Evolutionary conservation across 2,113 vertebrate genomes (phyloP).

Genomic region (Urocitellus parryii): DNA sequence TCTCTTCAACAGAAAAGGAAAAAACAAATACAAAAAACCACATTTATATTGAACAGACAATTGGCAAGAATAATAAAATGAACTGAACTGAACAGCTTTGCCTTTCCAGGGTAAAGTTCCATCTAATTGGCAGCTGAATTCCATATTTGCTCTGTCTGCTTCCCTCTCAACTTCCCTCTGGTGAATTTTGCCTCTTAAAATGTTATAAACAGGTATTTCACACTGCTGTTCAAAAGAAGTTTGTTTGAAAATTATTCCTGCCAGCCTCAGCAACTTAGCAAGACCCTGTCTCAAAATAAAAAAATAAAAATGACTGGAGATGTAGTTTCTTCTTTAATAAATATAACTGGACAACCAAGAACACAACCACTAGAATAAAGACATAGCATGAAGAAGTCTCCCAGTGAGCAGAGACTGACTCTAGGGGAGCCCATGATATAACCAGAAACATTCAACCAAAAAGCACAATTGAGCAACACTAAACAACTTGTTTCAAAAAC

Average conservation of each 20-base stretch:
- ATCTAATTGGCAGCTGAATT: neutral
- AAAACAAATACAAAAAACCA: too few species aligned
- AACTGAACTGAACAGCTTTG: neutral
- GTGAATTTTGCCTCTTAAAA: neutral
- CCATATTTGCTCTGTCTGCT: neutral
- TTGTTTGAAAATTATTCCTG: neutral
- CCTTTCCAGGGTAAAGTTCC: neutral
- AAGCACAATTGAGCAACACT: neutral
- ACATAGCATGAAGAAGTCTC: neutral
- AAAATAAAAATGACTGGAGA: too few species aligned
- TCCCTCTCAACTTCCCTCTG: neutral
- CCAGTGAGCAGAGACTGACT: neutral
- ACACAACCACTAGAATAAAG: neutral
- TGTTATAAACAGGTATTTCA: constrained; percentile 2
- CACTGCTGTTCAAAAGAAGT: neutral
- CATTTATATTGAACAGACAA: neutral
- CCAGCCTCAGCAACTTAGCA: too few species aligned
- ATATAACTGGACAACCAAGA: neutral
- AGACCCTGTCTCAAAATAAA: too few species aligned
- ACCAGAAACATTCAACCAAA: neutral
- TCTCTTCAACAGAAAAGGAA: neutral
- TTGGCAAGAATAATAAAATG: neutral
- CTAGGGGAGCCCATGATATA: neutral
- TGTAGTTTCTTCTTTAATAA: neutral
- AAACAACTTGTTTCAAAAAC: neutral